Conservation (phyloP, 2,797 vertebrate genomes). For the Eutrigla gurnardus region DNA sequence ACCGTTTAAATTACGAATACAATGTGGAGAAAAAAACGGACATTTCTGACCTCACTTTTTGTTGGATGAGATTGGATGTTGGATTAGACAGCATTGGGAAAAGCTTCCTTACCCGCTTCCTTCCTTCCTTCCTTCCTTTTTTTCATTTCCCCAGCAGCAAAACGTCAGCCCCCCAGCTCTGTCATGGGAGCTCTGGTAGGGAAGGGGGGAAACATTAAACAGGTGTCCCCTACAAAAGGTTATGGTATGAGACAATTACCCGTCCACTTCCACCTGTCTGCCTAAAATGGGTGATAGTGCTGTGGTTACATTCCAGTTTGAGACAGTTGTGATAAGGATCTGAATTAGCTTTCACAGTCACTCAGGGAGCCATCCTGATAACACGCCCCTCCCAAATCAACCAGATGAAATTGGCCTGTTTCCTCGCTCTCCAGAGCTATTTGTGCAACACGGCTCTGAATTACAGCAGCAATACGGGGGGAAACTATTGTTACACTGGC, state of each 20-base stretch:
- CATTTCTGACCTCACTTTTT: not conserved
- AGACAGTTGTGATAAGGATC: constrained; percentile 84
- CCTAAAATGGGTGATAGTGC: constrained; percentile 70
- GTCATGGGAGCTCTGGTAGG: not conserved
- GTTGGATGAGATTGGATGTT: not conserved
- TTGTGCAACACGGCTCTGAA: constrained; percentile 66
- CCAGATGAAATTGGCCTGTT: constrained; percentile 76
- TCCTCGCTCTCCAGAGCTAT: constrained; percentile 75
- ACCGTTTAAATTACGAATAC: not conserved
- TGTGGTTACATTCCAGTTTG: constrained; percentile 67
- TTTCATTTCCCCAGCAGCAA: constrained; percentile 24
- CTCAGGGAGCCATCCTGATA: constrained; percentile 76
- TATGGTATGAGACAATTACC: constrained; percentile 76
- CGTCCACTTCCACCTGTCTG: constrained; percentile 73
- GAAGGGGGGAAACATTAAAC: constrained; percentile 47
- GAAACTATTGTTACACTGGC: constrained; percentile 45
- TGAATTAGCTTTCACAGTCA: constrained; percentile 83
- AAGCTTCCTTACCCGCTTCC: not conserved
- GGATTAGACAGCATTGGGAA: not conserved
- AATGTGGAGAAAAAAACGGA: not conserved
- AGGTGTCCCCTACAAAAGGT: constrained; percentile 76
- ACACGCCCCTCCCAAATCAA: constrained; percentile 77
- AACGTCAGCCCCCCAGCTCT: constrained; percentile 15
- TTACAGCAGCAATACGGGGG: constrained; percentile 46
- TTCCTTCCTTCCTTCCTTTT: constrained; percentile 23